phyloP scores from a whole-genome alignment of 2,888 invertebrate genomes.

The Drosophila prostipennis region DNA sequence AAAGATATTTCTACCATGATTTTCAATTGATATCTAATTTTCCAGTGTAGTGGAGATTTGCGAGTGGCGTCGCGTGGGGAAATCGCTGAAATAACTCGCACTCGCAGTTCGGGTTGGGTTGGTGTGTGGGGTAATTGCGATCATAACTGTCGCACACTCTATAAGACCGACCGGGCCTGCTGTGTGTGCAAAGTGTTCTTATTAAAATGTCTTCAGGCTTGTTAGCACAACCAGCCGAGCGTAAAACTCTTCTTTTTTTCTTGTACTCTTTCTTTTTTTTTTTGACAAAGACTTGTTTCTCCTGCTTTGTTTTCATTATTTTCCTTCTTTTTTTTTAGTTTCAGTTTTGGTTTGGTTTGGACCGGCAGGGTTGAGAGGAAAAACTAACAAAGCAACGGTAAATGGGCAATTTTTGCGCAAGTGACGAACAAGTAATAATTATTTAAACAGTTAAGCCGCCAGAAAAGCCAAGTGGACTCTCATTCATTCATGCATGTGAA shows the following conservation, averaged over 20 bases:
- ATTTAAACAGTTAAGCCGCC: slow-evolving; percentile 50
- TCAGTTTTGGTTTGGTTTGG: slow-evolving; percentile 12
- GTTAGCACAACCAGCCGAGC: slow-evolving; percentile 44
- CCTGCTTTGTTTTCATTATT: slow-evolving; percentile 36
- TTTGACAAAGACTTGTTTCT: slow-evolving; percentile 45
- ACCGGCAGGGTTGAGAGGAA: slow-evolving; percentile 35
- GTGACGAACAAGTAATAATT: slow-evolving; percentile 54
- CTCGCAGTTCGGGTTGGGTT: slow-evolving; percentile 36
- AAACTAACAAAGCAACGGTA: slow-evolving; percentile 51
- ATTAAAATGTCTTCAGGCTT: slow-evolving; percentile 52
- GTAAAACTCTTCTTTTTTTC: slow-evolving; percentile 37
- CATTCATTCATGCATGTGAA: slow-evolving; percentile 43
- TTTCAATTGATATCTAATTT: slow-evolving; percentile 1
- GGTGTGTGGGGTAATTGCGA: slow-evolving; percentile 47
- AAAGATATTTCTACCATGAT: background rate
- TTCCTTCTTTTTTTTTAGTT: slow-evolving; percentile 11
- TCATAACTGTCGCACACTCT: slow-evolving; percentile 51
- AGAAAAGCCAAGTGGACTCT: slow-evolving; percentile 17
- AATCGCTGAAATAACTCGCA: slow-evolving; percentile 19
- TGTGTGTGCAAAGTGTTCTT: slow-evolving; percentile 40
- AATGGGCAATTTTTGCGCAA: slow-evolving; percentile 54
- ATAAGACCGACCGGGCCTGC: slow-evolving; percentile 2
- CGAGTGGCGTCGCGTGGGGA: slow-evolving; percentile 27
- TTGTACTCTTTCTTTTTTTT: slow-evolving; percentile 21
- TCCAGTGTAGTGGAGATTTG: background rate